Conservation (phyloP, 2,797 vertebrate genomes). For the Enoplosus armatus region DNA sequence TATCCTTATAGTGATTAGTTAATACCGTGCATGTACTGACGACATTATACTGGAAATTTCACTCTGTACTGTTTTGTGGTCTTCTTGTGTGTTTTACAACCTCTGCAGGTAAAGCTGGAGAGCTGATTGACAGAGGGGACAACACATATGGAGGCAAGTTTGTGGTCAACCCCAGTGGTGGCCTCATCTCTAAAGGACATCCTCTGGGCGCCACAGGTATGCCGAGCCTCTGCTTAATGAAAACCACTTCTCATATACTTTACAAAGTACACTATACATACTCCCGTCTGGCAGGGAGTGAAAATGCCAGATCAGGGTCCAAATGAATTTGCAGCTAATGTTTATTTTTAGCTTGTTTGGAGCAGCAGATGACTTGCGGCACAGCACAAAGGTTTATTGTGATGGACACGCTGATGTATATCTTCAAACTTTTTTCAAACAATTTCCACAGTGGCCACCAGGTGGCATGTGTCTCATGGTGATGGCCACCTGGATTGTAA, state of each 20-base stretch:
- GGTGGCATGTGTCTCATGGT: constrained; percentile 53
- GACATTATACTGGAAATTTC: background rate
- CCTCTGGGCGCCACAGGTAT: constrained; percentile 98
- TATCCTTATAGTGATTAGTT: no score
- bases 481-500: background rate
- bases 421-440: background rate
- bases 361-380: background rate
- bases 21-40: background rate
- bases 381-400: background rate
- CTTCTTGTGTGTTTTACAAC: background rate
- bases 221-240: background rate
- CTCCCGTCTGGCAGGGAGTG: background rate
- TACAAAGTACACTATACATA: background rate
- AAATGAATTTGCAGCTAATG: background rate
- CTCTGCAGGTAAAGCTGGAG: constrained; percentile 89
- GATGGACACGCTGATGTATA: rapidly evolving
- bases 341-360: constrained; percentile 7
- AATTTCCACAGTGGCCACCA: constrained; percentile 44
- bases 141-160: constrained; percentile 97
- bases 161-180: constrained; percentile 98
- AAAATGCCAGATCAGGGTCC: background rate
- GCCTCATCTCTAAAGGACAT: constrained; percentile 97
- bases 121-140: constrained; percentile 94
- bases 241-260: background rate
- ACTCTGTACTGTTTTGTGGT: background rate